These are phyloP conservation scores for Caranx melampygus DNA, from an alignment of 2,113 vertebrate genomes.

Conservation along the genomic window DNA sequence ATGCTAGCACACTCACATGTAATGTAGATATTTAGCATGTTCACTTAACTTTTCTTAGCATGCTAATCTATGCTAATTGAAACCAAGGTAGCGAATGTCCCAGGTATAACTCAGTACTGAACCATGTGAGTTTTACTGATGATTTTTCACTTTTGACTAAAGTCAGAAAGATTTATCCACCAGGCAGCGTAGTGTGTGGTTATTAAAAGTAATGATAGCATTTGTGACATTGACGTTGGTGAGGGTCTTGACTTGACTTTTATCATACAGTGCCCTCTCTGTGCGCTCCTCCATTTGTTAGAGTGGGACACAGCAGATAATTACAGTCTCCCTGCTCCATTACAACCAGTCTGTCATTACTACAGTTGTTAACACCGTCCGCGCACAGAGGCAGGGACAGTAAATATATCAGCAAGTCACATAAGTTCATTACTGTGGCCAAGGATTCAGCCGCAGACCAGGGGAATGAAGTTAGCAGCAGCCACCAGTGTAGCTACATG, in stretches of 20 bases:
- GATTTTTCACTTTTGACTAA: too few relatives aligned
- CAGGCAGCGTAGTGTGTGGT: too few relatives aligned
- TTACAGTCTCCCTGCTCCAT: constrained; percentile 31
- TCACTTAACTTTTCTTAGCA: not conserved
- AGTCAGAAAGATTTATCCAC: not conserved
- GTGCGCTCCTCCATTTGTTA: constrained; percentile 11
- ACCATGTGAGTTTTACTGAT: too few relatives aligned
- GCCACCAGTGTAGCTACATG: constrained; percentile 1
- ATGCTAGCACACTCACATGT: not conserved
- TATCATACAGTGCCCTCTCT: not conserved
- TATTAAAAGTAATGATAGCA: not conserved
- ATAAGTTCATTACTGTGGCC: constrained; percentile 61
- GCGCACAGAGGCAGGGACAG: constrained; percentile 4
- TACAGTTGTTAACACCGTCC: constrained; percentile 7
- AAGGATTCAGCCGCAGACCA: constrained; percentile 37
- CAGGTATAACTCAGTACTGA: not conserved
- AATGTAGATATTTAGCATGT: not conserved
- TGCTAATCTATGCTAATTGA: not conserved
- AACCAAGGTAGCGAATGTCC: not conserved
- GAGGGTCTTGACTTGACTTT: constrained; percentile 22
- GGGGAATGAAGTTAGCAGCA: constrained; percentile 56
- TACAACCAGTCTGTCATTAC: constrained; percentile 27
- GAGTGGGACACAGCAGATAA: constrained; percentile 14
- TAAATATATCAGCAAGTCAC: constrained; percentile 48
- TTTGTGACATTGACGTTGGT: not conserved